phyloP scores from a whole-genome alignment of 2,113 vertebrate species.

The Sisor rabdophorus region DNA sequence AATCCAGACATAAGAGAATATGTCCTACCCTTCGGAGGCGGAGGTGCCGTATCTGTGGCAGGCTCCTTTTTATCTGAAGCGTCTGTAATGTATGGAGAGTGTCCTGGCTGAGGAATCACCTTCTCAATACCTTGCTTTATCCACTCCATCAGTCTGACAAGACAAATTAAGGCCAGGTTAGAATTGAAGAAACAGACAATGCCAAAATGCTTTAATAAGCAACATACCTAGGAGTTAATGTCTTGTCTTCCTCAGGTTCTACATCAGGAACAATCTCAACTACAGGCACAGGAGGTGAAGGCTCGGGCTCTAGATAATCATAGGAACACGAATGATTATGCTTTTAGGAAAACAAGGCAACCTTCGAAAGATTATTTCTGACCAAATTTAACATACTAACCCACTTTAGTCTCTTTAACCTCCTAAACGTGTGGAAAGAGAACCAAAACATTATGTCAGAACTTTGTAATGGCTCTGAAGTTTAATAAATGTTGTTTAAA shows the following conservation, averaged over 20 bases:
- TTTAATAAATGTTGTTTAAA: no score
- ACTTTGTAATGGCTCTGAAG: no score
- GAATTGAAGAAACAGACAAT: background rate
- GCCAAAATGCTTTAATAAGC: background rate
- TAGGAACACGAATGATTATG: no score
- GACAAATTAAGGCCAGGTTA: background rate
- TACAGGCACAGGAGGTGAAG: constrained; percentile 35
- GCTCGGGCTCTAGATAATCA: constrained; percentile 46
- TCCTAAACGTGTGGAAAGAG: constrained; percentile 46
- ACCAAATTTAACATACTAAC: constrained; percentile 47
- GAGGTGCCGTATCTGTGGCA: background rate
- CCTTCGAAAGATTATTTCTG: background rate
- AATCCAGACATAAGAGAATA: background rate
- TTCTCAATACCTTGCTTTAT: constrained; percentile 68
- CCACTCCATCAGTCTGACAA: constrained; percentile 66
- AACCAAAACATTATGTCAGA: no score
- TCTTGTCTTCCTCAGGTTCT: constrained; percentile 40
- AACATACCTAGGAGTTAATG: constrained; percentile 55
- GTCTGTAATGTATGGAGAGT: constrained; percentile 29
- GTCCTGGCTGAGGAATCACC: constrained; percentile 67
- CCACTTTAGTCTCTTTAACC: constrained; percentile 42
- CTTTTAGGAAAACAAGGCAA: background rate
- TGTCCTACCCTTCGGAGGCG: constrained; percentile 19
- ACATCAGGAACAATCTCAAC: constrained; percentile 40
- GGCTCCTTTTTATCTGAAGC: constrained; percentile 32